These are phyloP conservation scores for Chromobotia macracanthus DNA, from an alignment of 2,797 vertebrate genomes.

Conservation along the genomic window DNA sequence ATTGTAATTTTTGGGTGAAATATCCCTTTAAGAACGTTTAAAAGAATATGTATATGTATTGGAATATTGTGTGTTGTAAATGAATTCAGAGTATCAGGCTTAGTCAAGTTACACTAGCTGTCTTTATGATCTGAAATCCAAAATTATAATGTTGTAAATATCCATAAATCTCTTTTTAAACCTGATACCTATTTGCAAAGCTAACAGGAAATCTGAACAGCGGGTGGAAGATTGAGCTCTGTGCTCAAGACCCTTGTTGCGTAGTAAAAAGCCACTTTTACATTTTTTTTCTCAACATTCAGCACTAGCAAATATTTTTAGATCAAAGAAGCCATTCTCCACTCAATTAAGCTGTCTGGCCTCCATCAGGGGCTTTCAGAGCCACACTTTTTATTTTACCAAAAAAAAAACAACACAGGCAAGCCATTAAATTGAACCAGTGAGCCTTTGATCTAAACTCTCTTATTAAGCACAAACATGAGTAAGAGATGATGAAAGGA, in stretches of 20 bases:
- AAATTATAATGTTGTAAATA: not conserved
- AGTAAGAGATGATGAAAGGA: conserved; percentile 33
- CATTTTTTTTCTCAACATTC: conserved; percentile 67
- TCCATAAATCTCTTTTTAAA: not conserved
- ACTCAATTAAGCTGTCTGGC: conserved; percentile 74
- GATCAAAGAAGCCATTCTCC: conserved; percentile 72
- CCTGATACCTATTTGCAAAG: conserved; percentile 13
- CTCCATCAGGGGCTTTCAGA: conserved; percentile 63
- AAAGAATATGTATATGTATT: not conserved
- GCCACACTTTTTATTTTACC: conserved; percentile 39
- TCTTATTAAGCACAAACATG: conserved; percentile 56
- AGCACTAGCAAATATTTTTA: conserved; percentile 71
- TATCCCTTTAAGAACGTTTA: not conserved
- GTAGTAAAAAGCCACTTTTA: conserved; percentile 69
- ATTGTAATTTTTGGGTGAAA: too few species aligned
- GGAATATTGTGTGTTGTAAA: not conserved
- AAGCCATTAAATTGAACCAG: conserved; percentile 45
- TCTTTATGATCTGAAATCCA: not conserved
- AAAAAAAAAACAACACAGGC: conserved; percentile 31
- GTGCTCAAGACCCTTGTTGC: conserved; percentile 47
- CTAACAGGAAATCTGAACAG: conserved; percentile 48
- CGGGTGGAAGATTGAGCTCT: conserved; percentile 47
- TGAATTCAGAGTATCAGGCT: not conserved
- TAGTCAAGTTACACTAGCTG: not conserved
- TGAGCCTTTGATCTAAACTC: conserved; percentile 68